Evolutionary conservation across 2,888 invertebrate species (phyloP), one percentile per base, ranked within the genome.

Genomic region (Drosophila flavopinicola): DNA sequence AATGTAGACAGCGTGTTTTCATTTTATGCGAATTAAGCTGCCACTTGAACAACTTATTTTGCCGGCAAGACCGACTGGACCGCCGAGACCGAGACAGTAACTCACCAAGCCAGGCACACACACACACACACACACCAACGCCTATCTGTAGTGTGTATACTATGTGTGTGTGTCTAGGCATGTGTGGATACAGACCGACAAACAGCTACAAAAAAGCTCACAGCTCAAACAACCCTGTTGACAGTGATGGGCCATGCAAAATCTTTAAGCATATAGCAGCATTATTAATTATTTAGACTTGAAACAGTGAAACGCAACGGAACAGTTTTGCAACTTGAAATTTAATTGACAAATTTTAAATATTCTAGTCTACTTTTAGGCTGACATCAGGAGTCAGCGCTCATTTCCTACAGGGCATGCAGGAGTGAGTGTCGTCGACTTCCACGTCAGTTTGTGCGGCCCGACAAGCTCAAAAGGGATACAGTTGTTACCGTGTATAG

Each of bases 11-110:
- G 88, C 90, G 89, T 89, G 89, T 89, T 89, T 89, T 88, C 90
- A 89, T 89, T 89, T 89, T 89, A 89, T 89, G 90, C 89, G 90
- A 90, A 86, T 89, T 90, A 90, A 89, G 88, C 89, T 87, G 88
- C 85, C 89, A 88, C 89, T 89, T 88, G 86, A 88, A 88, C 85
- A 88, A 89, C 87, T 75, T 75, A 75, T 80, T 77, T 78, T 75
- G 75, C 79, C 75, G 48, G 60, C 61, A 47, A 67, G 56, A 57
- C 45, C 61, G 76, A 66, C 82, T 79, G 77, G 75, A 80, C 77
- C 65, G 64, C 48, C 44, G 78, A 64, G 66, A 70, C 78, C 58
- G 66, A n/a, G n/a, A 65, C 80, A 74, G 58, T 52, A 73, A 75
- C 70, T 70, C 78, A 66, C 68, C 76, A 29, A 20, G 1, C 30